These are phyloP conservation scores for Tenualosa thibaudeaui DNA, from an alignment of 2,797 vertebrate genomes.

Conservation along the genomic window DNA sequence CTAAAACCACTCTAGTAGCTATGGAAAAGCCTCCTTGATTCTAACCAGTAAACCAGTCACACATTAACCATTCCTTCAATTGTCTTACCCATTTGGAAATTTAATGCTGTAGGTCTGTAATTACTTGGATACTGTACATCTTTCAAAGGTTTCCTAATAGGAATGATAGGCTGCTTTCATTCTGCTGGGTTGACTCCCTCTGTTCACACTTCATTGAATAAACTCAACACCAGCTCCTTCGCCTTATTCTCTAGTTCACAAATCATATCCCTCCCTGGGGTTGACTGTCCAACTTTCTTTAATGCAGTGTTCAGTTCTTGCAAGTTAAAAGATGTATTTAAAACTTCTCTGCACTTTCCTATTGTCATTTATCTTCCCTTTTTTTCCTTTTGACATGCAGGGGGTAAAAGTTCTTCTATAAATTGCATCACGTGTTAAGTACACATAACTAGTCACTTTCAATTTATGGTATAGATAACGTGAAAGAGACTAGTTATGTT, in stretches of 20 bases:
- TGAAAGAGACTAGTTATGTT: too few relatives aligned
- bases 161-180: conserved; percentile 23
- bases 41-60: not conserved
- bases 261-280: not conserved
- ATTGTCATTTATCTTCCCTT: not conserved
- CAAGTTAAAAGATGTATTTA: not conserved
- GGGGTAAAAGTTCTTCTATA: too few relatives aligned
- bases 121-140: conserved; percentile 1
- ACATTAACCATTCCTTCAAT: not conserved
- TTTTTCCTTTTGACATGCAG: not conserved
- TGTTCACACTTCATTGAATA: conserved; percentile 15
- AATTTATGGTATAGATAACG: too few relatives aligned
- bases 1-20: not conserved
- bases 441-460: too few relatives aligned
- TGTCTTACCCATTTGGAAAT: not conserved
- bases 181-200: not conserved
- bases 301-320: not conserved
- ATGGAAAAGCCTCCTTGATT: not conserved
- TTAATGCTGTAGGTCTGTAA: not conserved
- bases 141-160: conserved; percentile 24
- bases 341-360: not conserved
- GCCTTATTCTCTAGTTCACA: not conserved
- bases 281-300: not conserved
- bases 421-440: too few relatives aligned
- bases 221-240: not conserved